Conservation (phyloP, 2,888 invertebrate species). For the Embidobia sp. region DNA sequence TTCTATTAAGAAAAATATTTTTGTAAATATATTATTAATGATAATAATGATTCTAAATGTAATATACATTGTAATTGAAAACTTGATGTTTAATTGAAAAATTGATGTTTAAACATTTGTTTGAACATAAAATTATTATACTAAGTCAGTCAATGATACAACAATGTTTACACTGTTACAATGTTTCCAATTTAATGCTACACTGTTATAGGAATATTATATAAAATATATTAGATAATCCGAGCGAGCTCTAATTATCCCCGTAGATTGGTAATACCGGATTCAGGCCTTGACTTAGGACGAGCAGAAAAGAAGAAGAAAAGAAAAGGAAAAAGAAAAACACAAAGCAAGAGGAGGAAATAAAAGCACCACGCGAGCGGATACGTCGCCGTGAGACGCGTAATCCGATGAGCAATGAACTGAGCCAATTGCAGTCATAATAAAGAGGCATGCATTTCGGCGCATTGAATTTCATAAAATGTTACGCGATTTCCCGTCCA, state of each 20-base stretch:
- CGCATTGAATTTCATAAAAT: constrained; percentile 41
- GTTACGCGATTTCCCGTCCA: constrained; percentile 17
- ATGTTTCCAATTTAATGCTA: neutral
- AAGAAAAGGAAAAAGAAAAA: neutral
- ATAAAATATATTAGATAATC: constrained; percentile 34
- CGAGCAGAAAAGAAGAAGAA: neutral
- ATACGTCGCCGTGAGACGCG: neutral
- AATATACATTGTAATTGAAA: too few relatives aligned
- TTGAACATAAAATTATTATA: too few relatives aligned
- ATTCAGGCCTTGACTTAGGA: constrained; percentile 39
- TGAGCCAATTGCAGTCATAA: constrained; percentile 24
- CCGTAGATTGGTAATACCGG: constrained; percentile 1
- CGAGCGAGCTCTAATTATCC: constrained; percentile 6
- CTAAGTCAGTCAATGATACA: too few relatives aligned
- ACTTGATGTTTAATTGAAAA: too few relatives aligned
- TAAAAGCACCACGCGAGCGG: constrained; percentile 15
- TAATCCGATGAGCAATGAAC: constrained; percentile 22
- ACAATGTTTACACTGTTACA: too few relatives aligned
- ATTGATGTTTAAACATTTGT: too few relatives aligned
- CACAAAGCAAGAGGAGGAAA: constrained; percentile 5
- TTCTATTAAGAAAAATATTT: too few relatives aligned
- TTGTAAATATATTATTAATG: too few relatives aligned
- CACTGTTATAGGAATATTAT: too few relatives aligned
- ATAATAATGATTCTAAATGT: too few relatives aligned
- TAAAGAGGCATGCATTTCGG: constrained; percentile 29